Evolutionary conservation across 2,888 invertebrate genomes (phyloP).

Genomic region (Thymelicus sylvestris): DNA sequence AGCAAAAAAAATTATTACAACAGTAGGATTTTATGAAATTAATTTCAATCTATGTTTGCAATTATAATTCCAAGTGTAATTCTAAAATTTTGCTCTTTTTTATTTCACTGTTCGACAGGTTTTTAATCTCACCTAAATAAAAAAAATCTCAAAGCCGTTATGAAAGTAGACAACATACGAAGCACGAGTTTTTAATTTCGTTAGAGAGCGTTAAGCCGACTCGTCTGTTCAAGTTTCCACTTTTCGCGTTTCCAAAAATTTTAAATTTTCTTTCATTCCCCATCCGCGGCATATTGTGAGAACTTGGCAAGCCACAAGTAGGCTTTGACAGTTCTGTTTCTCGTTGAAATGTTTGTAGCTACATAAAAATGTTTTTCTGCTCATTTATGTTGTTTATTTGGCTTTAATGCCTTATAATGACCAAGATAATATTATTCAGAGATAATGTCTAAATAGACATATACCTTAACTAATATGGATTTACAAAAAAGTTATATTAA

Average conservation of each 20-base stretch:
- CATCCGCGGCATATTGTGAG: conserved; percentile 19
- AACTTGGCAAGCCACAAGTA: conserved; percentile 34
- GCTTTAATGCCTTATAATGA: no score
- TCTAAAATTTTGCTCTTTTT: no score
- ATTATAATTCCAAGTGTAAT: no score
- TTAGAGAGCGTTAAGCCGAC: conserved; percentile 12
- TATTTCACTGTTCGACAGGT: not conserved
- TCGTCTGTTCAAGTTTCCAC: conserved; percentile 23
- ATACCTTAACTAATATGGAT: no score
- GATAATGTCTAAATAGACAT: no score
- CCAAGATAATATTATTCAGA: no score
- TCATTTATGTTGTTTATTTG: no score
- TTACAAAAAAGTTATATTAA: no score
- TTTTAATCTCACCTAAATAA: conserved; percentile 18
- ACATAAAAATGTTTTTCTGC: no score
- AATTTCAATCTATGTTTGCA: no score
- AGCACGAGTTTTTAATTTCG: conserved; percentile 20
- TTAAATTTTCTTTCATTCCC: conserved; percentile 14
- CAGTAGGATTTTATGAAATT: no score
- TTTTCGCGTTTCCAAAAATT: conserved; percentile 20
- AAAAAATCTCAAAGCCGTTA: conserved; percentile 3
- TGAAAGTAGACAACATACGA: conserved; percentile 3
- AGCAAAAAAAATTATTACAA: no score
- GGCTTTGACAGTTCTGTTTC: conserved; percentile 13
- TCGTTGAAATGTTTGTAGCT: conserved; percentile 10